Evolutionary conservation across 2,113 vertebrate genomes (phyloP).

Genomic region (Xerus inauris): DNA sequence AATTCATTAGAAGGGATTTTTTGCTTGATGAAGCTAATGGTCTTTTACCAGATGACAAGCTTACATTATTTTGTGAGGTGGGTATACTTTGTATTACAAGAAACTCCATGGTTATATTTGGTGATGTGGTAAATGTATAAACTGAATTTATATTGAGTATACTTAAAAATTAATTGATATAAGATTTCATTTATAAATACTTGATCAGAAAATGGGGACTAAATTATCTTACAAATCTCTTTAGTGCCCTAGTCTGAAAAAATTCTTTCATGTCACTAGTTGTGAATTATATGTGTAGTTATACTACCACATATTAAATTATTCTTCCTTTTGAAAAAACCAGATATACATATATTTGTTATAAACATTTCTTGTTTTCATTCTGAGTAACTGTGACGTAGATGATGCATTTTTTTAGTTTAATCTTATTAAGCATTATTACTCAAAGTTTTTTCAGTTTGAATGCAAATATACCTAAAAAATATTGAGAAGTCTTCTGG

Average conservation of each 20-base stretch:
- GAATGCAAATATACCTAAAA: background rate
- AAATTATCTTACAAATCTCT: constrained; percentile 29
- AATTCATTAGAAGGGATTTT: constrained; percentile 99
- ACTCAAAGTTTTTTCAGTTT: constrained; percentile 49
- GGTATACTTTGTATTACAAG: constrained; percentile 68
- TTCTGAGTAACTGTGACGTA: background rate
- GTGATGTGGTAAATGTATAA: background rate
- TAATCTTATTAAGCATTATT: background rate
- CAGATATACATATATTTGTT: background rate
- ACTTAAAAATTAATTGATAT: background rate
- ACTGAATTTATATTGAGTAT: background rate
- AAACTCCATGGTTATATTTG: constrained; percentile 16
- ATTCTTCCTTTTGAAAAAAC: constrained; percentile 29
- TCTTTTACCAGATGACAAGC: constrained; percentile 98
- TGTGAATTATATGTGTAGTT: background rate
- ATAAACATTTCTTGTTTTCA: constrained; percentile 31
- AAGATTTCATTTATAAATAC: constrained; percentile 33
- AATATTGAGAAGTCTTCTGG: background rate
- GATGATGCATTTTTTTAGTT: background rate
- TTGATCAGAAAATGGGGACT: background rate
- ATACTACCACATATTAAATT: background rate
- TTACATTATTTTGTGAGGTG: constrained; percentile 99
- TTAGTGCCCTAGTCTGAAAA: background rate
- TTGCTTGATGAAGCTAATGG: constrained; percentile 99
- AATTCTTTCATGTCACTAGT: background rate